Base-by-base conservation (phyloP, 1,140 invertebrate species). In the Seison nebaliae region DNA sequence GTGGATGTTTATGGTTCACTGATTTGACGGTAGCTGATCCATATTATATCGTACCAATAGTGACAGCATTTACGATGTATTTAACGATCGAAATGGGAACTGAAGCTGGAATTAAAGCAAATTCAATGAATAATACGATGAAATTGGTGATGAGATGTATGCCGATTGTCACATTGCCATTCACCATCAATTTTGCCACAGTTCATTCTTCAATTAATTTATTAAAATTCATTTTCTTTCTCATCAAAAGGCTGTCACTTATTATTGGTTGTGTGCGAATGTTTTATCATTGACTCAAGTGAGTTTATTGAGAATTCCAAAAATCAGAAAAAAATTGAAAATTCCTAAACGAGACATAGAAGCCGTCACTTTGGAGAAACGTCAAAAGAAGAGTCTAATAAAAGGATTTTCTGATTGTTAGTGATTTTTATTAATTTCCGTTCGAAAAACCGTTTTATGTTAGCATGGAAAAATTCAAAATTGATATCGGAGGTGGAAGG, bases 1-100 rank as follows among this genome's bases (percentile, higher is more conserved):
- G 84, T n/a, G 88, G 88, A 3, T 41, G 81, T 0, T 71, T 64
- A 35, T 98, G 86, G 86, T 84, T 94, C 52, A 64, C 65, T 1
- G 79, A 98, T 66, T 65, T 98, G 9, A 83, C 79, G 4, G 46
- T 78, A 6, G 58, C 71, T 18, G 88, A 96, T 65, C 81, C 81
- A 8, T 81, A 67, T 55, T 93, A 73, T 49, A 41, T 76, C 14
- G 57, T 96, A 37, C 88, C 88, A 3, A 1, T 84, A 0, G 58
- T 84, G 28, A 86, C 81, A 2, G 70, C 70, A 54, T 47, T 62
- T 1, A 84, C 81, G 4, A 52, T 93, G 41, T 70, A 63, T 46
- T 45, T 70, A 3, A 83, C 77, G 6, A 68, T 91, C 30, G 73
- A 83, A 60, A 36, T 78, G 11, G 78, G 79, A 36, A 66, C 72